phyloP scores from a whole-genome alignment of 2,797 vertebrate genomes.

The Macrochelys suwanniensis region DNA sequence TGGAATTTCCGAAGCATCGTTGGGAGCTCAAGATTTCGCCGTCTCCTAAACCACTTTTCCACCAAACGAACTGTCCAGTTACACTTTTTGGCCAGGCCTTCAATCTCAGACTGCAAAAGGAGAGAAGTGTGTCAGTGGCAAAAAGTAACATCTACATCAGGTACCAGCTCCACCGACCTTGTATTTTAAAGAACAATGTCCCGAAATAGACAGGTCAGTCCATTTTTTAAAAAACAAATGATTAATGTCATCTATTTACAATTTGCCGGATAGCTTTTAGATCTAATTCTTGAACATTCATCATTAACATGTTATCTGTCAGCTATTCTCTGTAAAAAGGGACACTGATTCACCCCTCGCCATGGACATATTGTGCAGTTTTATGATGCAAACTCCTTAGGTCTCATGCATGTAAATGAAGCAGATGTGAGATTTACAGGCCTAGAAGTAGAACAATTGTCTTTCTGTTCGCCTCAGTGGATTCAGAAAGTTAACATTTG shows the following conservation, averaged over 20 bases:
- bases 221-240: background rate
- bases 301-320: background rate
- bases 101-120: constrained; percentile 86
- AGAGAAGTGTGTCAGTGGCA: background rate
- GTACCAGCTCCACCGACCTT: fast-evolving
- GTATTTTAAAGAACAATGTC: background rate
- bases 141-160: background rate
- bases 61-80: constrained; percentile 86
- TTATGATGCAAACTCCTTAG: background rate
- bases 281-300: background rate
- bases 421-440: background rate
- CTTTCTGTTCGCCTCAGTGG: background rate
- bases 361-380: background rate
- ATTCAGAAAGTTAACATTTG: background rate
- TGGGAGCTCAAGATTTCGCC: constrained; percentile 89
- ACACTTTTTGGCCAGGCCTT: constrained; percentile 93
- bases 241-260: background rate
- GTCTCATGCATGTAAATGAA: background rate
- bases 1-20: constrained; percentile 91
- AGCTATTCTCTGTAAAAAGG: background rate
- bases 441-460: background rate
- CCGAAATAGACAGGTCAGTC: background rate
- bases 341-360: background rate
- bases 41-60: constrained; percentile 92
- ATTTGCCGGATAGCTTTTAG: background rate